A percentile compares a stretch with the other conserved stretches of the same genome.
Conservation (phyloP, 2,797 vertebrate species). For the Leptoclinus maculatus region DNA sequence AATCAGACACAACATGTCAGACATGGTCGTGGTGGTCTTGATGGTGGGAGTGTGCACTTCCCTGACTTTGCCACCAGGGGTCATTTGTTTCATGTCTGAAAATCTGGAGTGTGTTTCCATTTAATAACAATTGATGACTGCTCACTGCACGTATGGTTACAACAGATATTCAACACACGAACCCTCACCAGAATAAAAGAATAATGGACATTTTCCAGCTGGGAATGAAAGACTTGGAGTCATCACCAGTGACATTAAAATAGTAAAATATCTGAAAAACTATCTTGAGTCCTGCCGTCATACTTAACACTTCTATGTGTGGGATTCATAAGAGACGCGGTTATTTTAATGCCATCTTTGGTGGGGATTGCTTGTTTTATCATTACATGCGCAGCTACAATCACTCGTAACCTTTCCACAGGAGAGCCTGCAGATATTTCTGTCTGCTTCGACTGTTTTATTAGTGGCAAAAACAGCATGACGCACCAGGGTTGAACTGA, state of each 20-base stretch:
- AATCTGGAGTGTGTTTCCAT: constrained; percentile 23
- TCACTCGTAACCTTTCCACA: constrained; percentile 30
- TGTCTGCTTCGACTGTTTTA: constrained; percentile 65
- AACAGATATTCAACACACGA: neutral
- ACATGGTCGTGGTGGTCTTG: neutral
- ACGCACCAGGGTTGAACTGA: constrained; percentile 57
- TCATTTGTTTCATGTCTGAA: constrained; percentile 33
- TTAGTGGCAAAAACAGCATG: constrained; percentile 67
- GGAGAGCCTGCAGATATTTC: constrained; percentile 48
- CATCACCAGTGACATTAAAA: neutral
- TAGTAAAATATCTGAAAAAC: neutral
- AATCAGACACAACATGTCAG: neutral
- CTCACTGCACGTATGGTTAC: neutral
- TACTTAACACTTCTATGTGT: neutral
- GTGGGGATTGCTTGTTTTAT: neutral
- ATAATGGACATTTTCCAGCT: accelerated
- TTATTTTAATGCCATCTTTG: neutral
- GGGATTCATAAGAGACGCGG: neutral
- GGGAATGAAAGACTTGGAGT: neutral
- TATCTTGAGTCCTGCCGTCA: neutral
- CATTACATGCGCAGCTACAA: constrained; percentile 24
- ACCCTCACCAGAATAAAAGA: neutral
- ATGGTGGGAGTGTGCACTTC: constrained; percentile 26
- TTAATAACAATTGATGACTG: constrained; percentile 3
- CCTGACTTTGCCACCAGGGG: constrained; percentile 53